Base-by-base conservation (phyloP, 2,797 vertebrate genomes). In the Sebastes itinus region DNA sequence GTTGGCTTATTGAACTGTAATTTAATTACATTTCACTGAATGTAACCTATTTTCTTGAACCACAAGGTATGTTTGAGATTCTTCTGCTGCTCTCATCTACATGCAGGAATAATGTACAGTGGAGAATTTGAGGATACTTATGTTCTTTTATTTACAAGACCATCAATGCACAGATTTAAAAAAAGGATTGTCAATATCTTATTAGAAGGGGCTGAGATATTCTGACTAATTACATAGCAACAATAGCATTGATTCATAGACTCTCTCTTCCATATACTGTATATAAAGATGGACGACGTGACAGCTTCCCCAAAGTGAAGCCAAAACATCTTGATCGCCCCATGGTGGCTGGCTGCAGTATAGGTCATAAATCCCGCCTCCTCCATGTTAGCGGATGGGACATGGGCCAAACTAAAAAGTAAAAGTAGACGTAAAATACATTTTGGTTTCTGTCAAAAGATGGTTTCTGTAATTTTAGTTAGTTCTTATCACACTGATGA, bases 21-120 rank as follows among this genome's bases (percentile, higher is more conserved):
- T 82, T 59, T 23, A 49, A 62, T 82, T 55, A 61, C 30, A 80
- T 88, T 56, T 68, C 3, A 30, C 28, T 77, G 63, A 73, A 58
- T 69, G 67, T 8, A 77, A 68, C 52, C 18, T 22, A 23, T 62
- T 78, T 76, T 60, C 59, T 52, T 35, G 6, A 46, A 63, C 28
- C n/a, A 18, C 7, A 9, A 27, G 55, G 58, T 27, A 32, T 22
- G 12, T 66, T 76, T 59, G 56, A 78, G 25, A 54, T 56, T 33
- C 46, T 14, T 55, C 30, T 30, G 35, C 23, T 38, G 16, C 9
- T 68, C 49, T 75, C 25, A n/a, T 77, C 25, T 67, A 33, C 38
- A 56, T 67, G n/a, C 23, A 65, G 42, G 55, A 14, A 33, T 32
- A 23, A 22, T 23, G 13, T 4, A n/a, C 54, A 60, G 38, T 28